Evolutionary conservation across 1,140 invertebrate genomes (phyloP).

Genomic region (Eubasilissa regina): DNA sequence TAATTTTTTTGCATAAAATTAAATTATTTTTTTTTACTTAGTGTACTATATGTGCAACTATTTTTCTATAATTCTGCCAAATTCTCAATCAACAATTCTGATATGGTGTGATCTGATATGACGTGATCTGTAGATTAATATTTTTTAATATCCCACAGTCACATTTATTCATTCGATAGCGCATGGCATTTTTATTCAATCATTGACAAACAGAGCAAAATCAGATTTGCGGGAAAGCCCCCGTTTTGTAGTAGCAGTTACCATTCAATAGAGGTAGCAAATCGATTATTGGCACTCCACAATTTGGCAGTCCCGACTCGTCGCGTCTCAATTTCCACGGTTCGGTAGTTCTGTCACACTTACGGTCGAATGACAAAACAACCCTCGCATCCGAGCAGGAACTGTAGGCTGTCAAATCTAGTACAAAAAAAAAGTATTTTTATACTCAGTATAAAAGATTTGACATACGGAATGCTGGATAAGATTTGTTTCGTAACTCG

Average conservation of each 20-base stretch:
- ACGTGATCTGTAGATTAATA: too few species aligned
- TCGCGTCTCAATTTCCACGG: conserved; percentile 52
- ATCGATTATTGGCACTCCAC: conserved; percentile 42
- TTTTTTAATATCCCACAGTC: too few species aligned
- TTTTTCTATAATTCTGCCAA: too few species aligned
- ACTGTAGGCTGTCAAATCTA: too few species aligned
- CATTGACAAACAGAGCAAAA: not conserved
- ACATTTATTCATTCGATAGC: too few species aligned
- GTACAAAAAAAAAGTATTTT: too few species aligned
- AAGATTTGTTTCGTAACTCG: not conserved
- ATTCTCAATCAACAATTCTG: too few species aligned
- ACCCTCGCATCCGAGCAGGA: not conserved
- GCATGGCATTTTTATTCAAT: not conserved
- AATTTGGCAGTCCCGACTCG: conserved; percentile 45
- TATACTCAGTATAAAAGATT: too few species aligned
- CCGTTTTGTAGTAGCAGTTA: not conserved
- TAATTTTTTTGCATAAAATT: too few species aligned
- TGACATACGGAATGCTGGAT: not conserved
- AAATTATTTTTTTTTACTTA: too few species aligned
- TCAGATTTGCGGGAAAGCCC: not conserved
- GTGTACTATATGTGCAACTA: too few species aligned
- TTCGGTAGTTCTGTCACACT: conserved; percentile 44
- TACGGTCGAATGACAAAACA: conserved; percentile 22
- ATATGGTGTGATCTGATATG: too few species aligned
- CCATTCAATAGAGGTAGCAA: conserved; percentile 35